phyloP scores from a whole-genome alignment of 2,113 vertebrate species.

The Ciconia stormi region DNA sequence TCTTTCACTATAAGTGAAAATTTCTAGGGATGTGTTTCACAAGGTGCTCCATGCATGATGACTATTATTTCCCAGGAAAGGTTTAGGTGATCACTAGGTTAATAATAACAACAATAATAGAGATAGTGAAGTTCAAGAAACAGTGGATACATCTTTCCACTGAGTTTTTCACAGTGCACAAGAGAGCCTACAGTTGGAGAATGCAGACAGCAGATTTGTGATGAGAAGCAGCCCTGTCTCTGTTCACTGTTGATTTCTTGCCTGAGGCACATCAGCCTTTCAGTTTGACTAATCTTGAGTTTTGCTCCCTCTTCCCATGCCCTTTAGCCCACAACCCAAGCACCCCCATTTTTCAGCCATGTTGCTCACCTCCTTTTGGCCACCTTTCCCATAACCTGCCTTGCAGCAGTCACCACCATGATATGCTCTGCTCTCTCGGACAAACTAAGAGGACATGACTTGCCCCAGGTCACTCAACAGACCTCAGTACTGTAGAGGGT shows the following conservation, averaged over 20 bases:
- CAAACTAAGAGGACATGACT: background rate
- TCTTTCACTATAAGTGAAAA: background rate
- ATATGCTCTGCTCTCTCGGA: background rate
- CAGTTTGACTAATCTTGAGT: background rate
- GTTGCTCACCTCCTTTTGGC: background rate
- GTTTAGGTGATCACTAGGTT: background rate
- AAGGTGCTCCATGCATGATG: background rate
- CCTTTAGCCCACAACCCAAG: background rate
- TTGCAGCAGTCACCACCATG: background rate
- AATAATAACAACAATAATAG: background rate
- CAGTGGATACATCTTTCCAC: background rate
- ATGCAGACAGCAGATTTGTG: background rate
- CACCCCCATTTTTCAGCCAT: background rate
- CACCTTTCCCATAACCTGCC: background rate
- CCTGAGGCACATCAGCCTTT: background rate
- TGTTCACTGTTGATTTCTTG: background rate
- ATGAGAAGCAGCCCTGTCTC: background rate
- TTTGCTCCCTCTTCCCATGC: background rate
- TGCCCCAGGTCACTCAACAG: background rate
- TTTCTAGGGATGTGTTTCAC: background rate
- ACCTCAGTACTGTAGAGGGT: rapidly evolving
- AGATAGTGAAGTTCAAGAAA: background rate
- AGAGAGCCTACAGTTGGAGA: background rate
- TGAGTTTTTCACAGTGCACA: background rate
- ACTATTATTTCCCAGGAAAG: background rate